Base-by-base conservation (phyloP, 2,797 vertebrate species). In the Euthynnus affinis region DNA sequence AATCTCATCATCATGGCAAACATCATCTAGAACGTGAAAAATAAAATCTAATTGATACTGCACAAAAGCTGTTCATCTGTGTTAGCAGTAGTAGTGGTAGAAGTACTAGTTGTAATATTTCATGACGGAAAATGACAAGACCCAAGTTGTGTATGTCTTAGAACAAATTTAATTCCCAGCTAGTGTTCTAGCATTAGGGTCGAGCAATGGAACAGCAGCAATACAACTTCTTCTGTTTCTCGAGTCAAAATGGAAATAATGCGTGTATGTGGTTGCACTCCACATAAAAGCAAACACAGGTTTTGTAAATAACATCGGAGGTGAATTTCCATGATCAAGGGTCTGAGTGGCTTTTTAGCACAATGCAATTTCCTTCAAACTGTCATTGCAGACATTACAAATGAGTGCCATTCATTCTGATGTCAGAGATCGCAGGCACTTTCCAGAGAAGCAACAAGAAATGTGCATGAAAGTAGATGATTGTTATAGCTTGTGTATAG, bases 341-440 rank as follows among this genome's bases (percentile, higher is more conserved):
- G 74, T 74, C 76, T 80, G 51, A 67, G 68, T 57, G 63, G 64
- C 67, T 79, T 85, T 87, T 89, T 77, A 89, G 78, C 76, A 86
- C 73, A 88, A 85, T 84, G 89, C 76, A 71, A 88, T 89, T 88
- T 89, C 79, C 87, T 88, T 66, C 81, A 88, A 86, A 85, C 72
- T 87, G 80, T 86, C 86, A 82, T 23, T 86, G 84, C 55, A 71
- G 78, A 75, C 74, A 71, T 57, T 74, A 78, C 74, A 86, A 88
- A 87, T 87, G 81, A 86, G 77, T 72, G 57, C 73, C 55, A 37
- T 86, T 87, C 63, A 85, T 86, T 87, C 81, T 82, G 68, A 88
- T 83, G 76, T 86, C 81, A 86, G 69, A 84, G 78, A 88, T 84
- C 29, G 52, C 22, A 61, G 57, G 69, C 51, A 66, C 60, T 70